phyloP scores from a whole-genome alignment of 1,140 invertebrate species.

The Tribolium madens region DNA sequence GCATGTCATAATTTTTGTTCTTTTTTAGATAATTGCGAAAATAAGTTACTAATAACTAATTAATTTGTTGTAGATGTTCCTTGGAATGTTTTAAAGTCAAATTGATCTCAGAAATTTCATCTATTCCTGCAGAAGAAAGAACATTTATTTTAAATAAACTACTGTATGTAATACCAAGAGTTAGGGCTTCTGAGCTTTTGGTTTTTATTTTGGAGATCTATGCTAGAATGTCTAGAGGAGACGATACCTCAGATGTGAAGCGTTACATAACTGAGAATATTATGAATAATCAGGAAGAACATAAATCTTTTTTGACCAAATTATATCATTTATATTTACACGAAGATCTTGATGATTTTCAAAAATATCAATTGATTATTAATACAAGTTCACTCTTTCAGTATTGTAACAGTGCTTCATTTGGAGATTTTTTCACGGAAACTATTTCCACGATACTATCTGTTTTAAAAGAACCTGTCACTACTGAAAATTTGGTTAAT shows the following conservation, averaged over 20 bases:
- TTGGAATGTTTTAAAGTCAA: not conserved
- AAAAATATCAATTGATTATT: constrained; percentile 25
- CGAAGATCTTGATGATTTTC: not conserved
- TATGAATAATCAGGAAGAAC: not conserved
- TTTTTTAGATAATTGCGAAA: too few relatives aligned
- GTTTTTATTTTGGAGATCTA: constrained; percentile 49
- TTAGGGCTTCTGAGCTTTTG: constrained; percentile 41
- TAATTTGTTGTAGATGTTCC: not conserved
- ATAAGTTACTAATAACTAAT: not conserved
- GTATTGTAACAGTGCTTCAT: constrained; percentile 38
- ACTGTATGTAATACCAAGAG: not conserved
- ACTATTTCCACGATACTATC: constrained; percentile 48
- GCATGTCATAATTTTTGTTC: too few relatives aligned
- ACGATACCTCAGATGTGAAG: constrained; percentile 30
- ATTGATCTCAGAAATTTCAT: not conserved
- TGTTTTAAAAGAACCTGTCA: constrained; percentile 26
- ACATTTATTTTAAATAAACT: constrained; percentile 22
- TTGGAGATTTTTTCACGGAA: constrained; percentile 50
- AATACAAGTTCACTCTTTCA: constrained; percentile 45
- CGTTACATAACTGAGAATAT: not conserved
- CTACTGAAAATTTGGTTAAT: constrained; percentile 32
- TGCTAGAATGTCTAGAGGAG: constrained; percentile 22
- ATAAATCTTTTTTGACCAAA: not conserved
- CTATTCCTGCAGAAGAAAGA: not conserved
- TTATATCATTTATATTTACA: not conserved